phyloP scores from a whole-genome alignment of 2,797 vertebrate genomes.

The Vireo griseus region DNA sequence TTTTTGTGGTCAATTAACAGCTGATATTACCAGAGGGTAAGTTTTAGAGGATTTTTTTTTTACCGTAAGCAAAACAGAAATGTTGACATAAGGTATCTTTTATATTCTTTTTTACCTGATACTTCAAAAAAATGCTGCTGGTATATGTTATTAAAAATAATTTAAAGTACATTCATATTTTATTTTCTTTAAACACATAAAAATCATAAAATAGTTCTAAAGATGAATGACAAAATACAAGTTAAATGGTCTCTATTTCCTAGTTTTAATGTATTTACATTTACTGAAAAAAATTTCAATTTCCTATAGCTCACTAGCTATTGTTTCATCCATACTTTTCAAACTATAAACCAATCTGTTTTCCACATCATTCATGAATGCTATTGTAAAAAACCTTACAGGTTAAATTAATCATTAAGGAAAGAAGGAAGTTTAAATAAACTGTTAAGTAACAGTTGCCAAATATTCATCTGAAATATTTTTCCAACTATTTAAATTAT shows the following conservation, averaged over 20 bases:
- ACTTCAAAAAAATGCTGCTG: background rate
- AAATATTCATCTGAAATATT: background rate
- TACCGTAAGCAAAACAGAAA: background rate
- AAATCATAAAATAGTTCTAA: background rate
- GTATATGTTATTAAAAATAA: background rate
- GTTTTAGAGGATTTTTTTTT: background rate
- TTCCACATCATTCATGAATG: background rate
- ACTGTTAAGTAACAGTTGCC: background rate
- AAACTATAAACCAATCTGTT: background rate
- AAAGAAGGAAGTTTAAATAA: background rate
- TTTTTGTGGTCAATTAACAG: constrained; percentile 43
- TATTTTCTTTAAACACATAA: background rate
- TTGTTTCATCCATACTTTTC: background rate
- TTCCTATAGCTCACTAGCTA: background rate
- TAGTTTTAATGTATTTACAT: background rate
- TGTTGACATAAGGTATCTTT: background rate
- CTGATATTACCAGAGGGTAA: background rate
- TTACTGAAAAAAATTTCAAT: background rate
- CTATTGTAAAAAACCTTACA: background rate
- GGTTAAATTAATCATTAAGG: background rate
- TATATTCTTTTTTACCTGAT: background rate
- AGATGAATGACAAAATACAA: background rate
- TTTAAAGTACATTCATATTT: background rate
- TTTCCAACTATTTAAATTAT: background rate
- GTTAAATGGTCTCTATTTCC: background rate